These are phyloP conservation scores for Amphipyra tragopoginis DNA, from an alignment of 2,888 invertebrate species.

Conservation along the genomic window DNA sequence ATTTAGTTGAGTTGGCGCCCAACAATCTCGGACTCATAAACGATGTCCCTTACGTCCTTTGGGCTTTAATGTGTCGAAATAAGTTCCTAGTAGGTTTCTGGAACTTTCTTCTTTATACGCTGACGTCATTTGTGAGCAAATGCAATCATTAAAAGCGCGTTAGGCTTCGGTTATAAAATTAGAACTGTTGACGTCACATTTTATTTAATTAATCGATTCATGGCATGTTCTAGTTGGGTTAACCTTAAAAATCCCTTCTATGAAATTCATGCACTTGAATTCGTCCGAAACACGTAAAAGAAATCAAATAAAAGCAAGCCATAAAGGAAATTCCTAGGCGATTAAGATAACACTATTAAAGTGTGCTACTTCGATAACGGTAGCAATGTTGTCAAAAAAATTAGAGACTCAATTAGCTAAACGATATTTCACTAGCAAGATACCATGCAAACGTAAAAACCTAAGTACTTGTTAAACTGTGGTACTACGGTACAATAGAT, in stretches of 20 bases:
- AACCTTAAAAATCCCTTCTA: too few relatives aligned
- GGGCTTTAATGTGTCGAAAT: too few relatives aligned
- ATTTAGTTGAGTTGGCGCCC: too few relatives aligned
- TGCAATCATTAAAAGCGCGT: constrained; percentile 3
- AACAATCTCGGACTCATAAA: too few relatives aligned
- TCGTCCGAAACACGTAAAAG: background rate
- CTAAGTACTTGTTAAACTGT: too few relatives aligned
- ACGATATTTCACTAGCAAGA: background rate
- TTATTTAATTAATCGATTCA: background rate
- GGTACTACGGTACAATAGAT: too few relatives aligned
- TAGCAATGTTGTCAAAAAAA: background rate
- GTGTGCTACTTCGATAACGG: background rate
- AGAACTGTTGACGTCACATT: constrained; percentile 1
- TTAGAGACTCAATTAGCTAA: background rate
- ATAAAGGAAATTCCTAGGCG: constrained; percentile 1
- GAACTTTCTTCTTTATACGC: background rate
- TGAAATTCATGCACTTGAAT: too few relatives aligned
- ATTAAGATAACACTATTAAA: constrained; percentile 7
- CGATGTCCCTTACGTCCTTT: too few relatives aligned
- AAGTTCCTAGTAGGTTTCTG: too few relatives aligned
- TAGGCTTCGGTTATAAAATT: background rate
- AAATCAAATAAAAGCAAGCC: constrained; percentile 7
- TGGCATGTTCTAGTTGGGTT: too few relatives aligned
- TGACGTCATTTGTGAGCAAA: too few relatives aligned
- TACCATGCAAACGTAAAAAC: background rate